phyloP scores from a whole-genome alignment of 2,888 invertebrate species.

The Agonopterix heracliana region DNA sequence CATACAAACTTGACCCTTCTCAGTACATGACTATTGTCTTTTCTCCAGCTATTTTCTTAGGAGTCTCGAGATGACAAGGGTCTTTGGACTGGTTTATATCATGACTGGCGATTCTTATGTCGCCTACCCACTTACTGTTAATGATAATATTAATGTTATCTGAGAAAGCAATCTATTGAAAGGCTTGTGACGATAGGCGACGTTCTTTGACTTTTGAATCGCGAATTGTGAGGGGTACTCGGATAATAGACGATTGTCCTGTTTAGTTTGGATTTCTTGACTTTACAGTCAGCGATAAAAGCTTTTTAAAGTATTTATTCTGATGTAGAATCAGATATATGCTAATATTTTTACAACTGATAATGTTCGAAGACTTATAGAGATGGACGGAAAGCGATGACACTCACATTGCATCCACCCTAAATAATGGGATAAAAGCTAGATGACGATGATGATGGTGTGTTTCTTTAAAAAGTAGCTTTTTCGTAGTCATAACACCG shows the following conservation, averaged over 20 bases:
- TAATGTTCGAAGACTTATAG: no score
- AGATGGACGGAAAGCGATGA: no score
- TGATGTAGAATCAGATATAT: no score
- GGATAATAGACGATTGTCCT: neutral
- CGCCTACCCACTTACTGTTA: constrained; percentile 67
- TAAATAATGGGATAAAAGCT: no score
- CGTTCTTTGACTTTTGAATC: constrained; percentile 38
- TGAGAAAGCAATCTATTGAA: constrained; percentile 54
- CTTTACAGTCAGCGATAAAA: no score
- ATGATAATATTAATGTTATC: constrained; percentile 73
- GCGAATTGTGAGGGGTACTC: constrained; percentile 15
- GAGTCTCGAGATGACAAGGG: constrained; percentile 24
- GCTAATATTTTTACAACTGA: no score
- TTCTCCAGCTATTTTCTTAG: constrained; percentile 14
- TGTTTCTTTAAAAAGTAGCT: no score
- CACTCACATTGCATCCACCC: no score
- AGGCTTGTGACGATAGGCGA: constrained; percentile 26
- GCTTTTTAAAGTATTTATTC: no score
- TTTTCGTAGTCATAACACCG: no score
- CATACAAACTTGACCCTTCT: constrained; percentile 33
- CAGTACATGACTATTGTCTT: constrained; percentile 34
- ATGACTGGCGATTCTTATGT: constrained; percentile 66
- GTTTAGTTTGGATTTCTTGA: neutral
- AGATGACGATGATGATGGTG: no score
- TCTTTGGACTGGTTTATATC: constrained; percentile 35